phyloP scores from a whole-genome alignment of 2,113 vertebrate species.

The Silurus asotus region DNA sequence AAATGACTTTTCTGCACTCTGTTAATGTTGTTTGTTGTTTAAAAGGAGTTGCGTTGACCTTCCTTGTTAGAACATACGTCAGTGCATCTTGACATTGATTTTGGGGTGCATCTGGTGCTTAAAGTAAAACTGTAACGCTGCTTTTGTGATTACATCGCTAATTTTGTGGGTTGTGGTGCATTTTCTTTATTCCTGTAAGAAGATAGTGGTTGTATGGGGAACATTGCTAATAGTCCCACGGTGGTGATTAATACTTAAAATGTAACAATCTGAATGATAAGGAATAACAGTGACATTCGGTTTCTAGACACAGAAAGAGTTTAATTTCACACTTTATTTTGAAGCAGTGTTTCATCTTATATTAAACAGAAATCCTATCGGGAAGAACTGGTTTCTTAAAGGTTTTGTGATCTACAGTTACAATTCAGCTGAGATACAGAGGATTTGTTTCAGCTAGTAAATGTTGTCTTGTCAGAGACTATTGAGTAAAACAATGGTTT shows the following conservation, averaged over 20 bases:
- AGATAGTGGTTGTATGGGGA: background rate
- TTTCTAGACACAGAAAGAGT: background rate
- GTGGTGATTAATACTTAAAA: background rate
- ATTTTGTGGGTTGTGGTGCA: background rate
- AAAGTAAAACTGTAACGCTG: background rate
- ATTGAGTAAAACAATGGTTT: background rate
- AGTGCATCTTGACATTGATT: background rate
- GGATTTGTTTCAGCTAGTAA: background rate
- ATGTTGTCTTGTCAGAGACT: background rate
- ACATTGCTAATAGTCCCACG: background rate
- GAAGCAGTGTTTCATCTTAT: background rate
- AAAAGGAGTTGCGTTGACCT: background rate
- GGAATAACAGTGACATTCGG: background rate
- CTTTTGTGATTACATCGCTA: background rate
- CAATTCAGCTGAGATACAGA: background rate
- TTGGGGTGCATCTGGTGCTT: background rate
- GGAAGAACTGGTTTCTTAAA: background rate
- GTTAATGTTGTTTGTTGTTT: constrained; percentile 15
- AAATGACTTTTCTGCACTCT: constrained; percentile 13
- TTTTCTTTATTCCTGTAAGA: background rate
- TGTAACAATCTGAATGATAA: background rate
- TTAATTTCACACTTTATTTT: background rate
- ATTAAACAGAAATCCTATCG: background rate
- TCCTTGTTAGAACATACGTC: background rate
- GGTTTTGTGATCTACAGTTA: background rate